A percentile compares a stretch with the other conserved stretches of the same genome.
phyloP scores from a whole-genome alignment of 2,113 vertebrate genomes.

The Phodopus roborovskii region DNA sequence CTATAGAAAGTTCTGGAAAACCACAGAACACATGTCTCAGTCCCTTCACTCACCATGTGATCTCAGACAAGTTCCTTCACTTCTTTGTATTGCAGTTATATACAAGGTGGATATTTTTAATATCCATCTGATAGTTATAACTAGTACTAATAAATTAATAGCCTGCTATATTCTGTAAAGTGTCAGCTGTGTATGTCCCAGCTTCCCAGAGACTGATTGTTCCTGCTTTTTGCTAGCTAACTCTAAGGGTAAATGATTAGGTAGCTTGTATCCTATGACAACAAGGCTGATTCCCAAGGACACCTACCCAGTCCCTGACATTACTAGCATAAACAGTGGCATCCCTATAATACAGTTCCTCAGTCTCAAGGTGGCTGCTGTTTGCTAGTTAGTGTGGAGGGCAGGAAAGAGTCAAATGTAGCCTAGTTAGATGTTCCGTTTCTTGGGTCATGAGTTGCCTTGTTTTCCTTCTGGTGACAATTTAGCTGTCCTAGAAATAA shows the following conservation, averaged over 20 bases:
- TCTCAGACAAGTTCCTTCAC: not conserved
- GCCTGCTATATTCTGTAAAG: not conserved
- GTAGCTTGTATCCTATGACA: not conserved
- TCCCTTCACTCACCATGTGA: not conserved
- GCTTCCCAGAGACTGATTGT: not conserved
- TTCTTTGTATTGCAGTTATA: not conserved
- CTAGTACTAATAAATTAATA: not conserved
- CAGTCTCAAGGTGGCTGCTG: not conserved
- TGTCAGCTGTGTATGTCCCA: accelerated
- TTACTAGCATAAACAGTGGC: not conserved
- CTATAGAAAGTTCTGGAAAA: not conserved
- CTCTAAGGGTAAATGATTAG: not conserved
- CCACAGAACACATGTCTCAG: not conserved
- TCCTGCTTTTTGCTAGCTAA: not conserved
- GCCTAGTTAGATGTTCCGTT: not conserved
- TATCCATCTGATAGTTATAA: not conserved
- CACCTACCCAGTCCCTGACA: not conserved
- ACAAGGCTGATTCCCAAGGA: not conserved
- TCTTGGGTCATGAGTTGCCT: not conserved
- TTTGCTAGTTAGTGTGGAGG: not conserved
- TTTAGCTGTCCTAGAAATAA: not conserved
- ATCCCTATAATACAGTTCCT: not conserved
- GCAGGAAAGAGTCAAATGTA: not conserved
- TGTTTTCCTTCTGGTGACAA: not conserved
- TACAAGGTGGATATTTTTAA: not conserved